Base-by-base conservation (phyloP, 2,888 invertebrate species). In the Cataglyphis rosenhaueri region DNA sequence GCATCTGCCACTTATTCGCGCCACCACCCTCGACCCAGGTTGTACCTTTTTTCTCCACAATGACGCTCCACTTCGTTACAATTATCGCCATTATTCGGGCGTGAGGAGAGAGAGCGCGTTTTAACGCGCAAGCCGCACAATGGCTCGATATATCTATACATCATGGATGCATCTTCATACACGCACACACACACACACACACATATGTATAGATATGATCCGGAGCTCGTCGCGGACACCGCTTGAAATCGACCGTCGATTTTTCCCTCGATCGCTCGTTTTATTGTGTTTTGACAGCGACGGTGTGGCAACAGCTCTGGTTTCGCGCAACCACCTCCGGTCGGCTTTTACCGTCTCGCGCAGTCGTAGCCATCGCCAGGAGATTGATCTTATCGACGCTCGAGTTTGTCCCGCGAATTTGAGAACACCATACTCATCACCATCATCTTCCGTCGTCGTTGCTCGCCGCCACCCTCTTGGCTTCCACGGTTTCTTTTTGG, bases 41-140 rank as follows among this genome's bases (percentile, higher is more conserved):
- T 87, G 85, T 91, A 91, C 91, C 90, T 90, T 91, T 91, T 91
- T 91, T 89, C 87, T 25, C 89, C 90, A 93, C 93, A 94, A 93
- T 93, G 92, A 93, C 92, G 91, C 92, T 93, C 93, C 93, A 94
- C 93, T 94, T 94, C 92, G 93, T 92, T 90, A 94, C 94, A 94
- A 94, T 94, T 94, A 94, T 94, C 93, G 92, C 92, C 91, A 93
- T 93, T 93, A 93, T 93, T 91, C 91, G 90, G 29, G 79, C 84
- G 87, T 87, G 87, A 90, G 91, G 88, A 89, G 91, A 92, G 61
- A 44, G 88, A 90, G 90, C 10, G 90, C 92, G 90, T 92, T 93
- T 93, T 92, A 93, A 79, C 78, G 59, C 73, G 73, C 73, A 59
- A 71, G 92, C 89, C 88, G 81, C 88, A 90, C 92, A 91, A 91